Evolutionary conservation across 2,888 invertebrate genomes (phyloP).

Genomic region (Parnassius apollo): DNA sequence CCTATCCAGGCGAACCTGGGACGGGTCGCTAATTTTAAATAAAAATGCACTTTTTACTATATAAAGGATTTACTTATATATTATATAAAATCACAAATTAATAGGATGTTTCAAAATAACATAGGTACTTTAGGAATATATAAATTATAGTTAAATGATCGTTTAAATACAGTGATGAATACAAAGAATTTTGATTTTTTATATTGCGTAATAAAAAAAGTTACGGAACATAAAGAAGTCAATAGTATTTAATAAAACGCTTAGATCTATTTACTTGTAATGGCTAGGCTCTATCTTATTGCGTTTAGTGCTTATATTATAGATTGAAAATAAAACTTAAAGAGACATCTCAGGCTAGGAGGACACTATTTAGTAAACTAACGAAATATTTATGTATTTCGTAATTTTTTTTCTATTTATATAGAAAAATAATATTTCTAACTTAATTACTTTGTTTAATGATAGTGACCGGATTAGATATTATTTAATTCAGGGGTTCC

Average conservation of each 20-base stretch:
- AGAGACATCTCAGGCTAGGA: too few species aligned
- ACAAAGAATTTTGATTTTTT: background rate
- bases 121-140: background rate
- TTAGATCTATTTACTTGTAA: background rate
- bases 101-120: constrained; percentile 35
- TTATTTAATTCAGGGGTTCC: too few species aligned
- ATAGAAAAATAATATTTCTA: too few species aligned
- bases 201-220: background rate
- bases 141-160: background rate
- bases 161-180: background rate
- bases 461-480: too few species aligned
- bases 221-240: background rate
- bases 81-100: constrained; percentile 9
- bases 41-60: background rate
- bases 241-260: background rate
- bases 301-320: too few species aligned
- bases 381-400: too few species aligned
- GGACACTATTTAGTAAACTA: too few species aligned
- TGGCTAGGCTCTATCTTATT: background rate
- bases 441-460: too few species aligned
- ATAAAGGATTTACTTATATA: background rate
- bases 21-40: background rate
- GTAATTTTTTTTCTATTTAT: too few species aligned
- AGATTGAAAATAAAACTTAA: too few species aligned
- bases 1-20: too few species aligned